Evolutionary conservation across 1,140 invertebrate genomes (phyloP), one percentile per base, ranked within the genome.

Genomic region (Aphidius gifuensis): DNA sequence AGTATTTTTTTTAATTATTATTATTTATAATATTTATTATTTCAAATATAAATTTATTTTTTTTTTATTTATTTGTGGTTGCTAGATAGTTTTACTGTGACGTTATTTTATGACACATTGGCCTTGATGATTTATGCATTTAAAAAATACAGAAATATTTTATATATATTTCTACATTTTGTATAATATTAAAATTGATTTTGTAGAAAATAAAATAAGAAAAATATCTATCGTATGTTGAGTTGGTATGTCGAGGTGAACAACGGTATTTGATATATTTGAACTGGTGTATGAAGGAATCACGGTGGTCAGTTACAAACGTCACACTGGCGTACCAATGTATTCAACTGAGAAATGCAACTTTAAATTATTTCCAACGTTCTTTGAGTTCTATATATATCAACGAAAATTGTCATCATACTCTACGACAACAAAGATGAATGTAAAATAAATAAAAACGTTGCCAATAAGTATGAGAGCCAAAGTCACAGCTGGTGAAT

Each of bases 221-320:
- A 16, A 16, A 16, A 16, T 16, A 16, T 16, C 16, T 16, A 16
- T 16, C 16, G 68, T 73, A 75, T 70, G 71, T 64, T 32, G 23
- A 68, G 69, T 60, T 76, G 76, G 76, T 78, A 79, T 79, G 74
- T 66, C 73, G 75, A 76, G 75, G 73, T 76, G 74, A 76, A 72
- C 58, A 60, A 53, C 49, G 74, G 76, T 74, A 77, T 78, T 71
- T 76, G 73, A 79, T 78, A 62, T 61, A 78, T 79, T 76, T 75
- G 66, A 69, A 38, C 55, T 73, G 70, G 78, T 79, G 75, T 71
- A 72, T 4, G 1, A 1, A 32, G 23, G 1, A 4, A 32, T 32
- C 23, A 32, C 4, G 23, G 23, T 78, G 72, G 77, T 38, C 73
- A 73, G 76, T 79, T 78, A 72, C 74, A 38, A 47, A 44, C 42